Evolutionary conservation across 2,888 invertebrate species (phyloP).

Genomic region (Napeogenes sylphis): DNA sequence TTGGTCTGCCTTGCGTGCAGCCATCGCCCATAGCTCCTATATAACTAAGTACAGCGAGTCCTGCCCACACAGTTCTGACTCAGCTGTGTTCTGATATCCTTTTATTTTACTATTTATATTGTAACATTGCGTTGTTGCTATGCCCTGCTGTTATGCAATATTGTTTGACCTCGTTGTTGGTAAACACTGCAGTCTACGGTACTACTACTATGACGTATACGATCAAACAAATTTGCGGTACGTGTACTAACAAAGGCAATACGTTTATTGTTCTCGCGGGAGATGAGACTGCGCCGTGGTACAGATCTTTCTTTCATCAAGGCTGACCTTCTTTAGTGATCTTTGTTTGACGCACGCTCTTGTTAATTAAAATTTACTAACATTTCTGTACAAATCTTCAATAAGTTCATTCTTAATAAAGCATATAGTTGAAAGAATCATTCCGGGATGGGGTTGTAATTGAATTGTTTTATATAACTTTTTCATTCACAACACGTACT

Average conservation of each 20-base stretch:
- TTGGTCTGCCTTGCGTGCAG: conserved; percentile 28
- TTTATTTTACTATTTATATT: neutral
- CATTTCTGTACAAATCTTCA: too few relatives aligned
- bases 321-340: conserved; percentile 46
- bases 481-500: conserved; percentile 54
- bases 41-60: conserved; percentile 17
- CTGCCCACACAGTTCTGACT: conserved; percentile 30
- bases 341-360: conserved; percentile 52
- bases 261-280: conserved; percentile 55
- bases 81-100: conserved; percentile 32
- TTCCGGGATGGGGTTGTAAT: conserved; percentile 11
- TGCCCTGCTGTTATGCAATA: conserved; percentile 23
- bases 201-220: conserved; percentile 45
- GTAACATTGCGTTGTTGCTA: conserved; percentile 2
- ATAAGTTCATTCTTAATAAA: too few relatives aligned
- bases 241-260: conserved; percentile 53
- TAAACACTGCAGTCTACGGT: conserved; percentile 36
- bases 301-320: conserved; percentile 49
- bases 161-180: conserved; percentile 41
- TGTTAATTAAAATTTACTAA: conserved; percentile 29
- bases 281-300: conserved; percentile 45
- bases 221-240: conserved; percentile 49
- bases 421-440: too few relatives aligned
- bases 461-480: conserved; percentile 40
- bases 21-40: conserved; percentile 5